Conservation (phyloP, 2,797 vertebrate genomes). For the Uromys caudimaculatus region DNA sequence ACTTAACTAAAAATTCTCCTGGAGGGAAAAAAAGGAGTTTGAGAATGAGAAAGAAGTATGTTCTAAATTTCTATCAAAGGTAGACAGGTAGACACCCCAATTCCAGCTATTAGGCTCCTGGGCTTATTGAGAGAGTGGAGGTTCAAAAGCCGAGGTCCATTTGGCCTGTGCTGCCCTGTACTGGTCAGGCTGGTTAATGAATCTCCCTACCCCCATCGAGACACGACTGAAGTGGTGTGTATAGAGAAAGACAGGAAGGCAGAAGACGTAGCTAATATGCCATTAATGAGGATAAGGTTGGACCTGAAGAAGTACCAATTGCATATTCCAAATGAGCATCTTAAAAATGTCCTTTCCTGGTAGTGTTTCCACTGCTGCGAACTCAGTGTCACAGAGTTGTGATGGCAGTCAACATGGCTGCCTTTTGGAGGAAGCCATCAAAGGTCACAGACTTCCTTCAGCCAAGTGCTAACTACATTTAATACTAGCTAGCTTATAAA, state of each 20-base stretch:
- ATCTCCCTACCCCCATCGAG: neutral
- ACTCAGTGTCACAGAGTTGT: fast-evolving
- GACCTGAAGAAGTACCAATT: neutral
- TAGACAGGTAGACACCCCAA: neutral
- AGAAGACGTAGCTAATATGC: neutral
- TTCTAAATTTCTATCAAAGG: neutral
- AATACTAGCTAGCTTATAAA: neutral
- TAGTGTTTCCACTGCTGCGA: neutral
- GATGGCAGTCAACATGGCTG: fast-evolving
- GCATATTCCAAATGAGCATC: neutral
- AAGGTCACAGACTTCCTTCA: neutral
- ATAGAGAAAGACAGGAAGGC: neutral
- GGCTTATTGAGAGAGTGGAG: neutral
- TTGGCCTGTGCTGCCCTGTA: neutral
- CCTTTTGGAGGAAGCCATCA: neutral
- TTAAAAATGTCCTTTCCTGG: neutral
- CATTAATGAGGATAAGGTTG: conserved; percentile 7
- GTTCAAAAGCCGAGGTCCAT: neutral
- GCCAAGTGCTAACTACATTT: neutral
- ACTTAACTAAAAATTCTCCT: conserved; percentile 10
- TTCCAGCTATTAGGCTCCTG: neutral
- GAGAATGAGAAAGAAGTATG: neutral
- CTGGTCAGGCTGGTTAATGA: neutral
- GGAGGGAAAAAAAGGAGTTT: neutral
- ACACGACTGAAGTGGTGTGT: neutral